These are phyloP conservation scores for Camptogramma bilineatum DNA, from an alignment of 2,888 invertebrate genomes.

Conservation along the genomic window DNA sequence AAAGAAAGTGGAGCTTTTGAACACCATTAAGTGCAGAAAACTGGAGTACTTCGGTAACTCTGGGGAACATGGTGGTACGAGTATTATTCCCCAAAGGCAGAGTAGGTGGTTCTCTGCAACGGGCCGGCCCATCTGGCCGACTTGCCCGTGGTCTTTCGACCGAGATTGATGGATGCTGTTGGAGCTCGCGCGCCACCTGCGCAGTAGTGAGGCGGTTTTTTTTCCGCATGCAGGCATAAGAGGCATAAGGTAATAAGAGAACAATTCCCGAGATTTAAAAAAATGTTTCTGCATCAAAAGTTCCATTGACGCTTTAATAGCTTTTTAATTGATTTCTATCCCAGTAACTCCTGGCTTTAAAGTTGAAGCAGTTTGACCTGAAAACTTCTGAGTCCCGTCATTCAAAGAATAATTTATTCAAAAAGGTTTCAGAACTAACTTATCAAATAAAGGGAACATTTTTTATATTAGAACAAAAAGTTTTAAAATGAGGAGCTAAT, in stretches of 20 bases:
- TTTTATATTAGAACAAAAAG: not conserved
- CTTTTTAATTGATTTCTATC: conserved; percentile 9
- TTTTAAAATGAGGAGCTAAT: not conserved
- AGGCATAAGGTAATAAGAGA: not conserved
- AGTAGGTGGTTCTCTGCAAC: no score
- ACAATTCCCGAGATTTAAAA: not conserved
- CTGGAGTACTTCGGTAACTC: no score
- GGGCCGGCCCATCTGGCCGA: no score
- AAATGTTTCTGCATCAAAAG: not conserved
- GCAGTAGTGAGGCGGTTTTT: no score
- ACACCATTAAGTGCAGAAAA: no score
- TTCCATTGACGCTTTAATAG: not conserved
- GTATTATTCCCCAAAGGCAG: no score
- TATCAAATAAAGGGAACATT: not conserved
- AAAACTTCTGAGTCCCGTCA: conserved; percentile 13
- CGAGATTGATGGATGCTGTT: no score
- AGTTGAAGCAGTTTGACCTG: conserved; percentile 7
- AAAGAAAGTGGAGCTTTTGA: no score
- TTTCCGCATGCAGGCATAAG: no score
- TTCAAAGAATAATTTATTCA: conserved; percentile 14
- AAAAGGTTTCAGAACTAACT: conserved; percentile 1
- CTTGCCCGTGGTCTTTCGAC: no score
- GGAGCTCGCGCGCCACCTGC: no score
- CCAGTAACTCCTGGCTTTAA: not conserved
- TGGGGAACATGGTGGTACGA: no score